A percentile compares a stretch with the other conserved stretches of the same genome.
phyloP scores from a whole-genome alignment of 2,888 invertebrate species.

The Dryococelus australis region DNA sequence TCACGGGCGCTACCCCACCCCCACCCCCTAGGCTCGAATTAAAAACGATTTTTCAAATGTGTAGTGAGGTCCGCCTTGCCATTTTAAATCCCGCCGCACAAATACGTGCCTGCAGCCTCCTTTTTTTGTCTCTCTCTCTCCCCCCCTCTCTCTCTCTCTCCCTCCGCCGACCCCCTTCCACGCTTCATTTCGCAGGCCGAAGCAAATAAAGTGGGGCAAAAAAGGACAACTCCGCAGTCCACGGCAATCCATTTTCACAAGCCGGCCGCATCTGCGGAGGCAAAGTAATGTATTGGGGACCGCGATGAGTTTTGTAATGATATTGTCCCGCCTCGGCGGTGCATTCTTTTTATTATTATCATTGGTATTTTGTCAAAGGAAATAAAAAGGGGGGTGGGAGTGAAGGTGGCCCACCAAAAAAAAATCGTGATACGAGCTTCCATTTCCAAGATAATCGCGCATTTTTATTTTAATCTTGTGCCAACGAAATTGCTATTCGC shows the following conservation, averaged over 20 bases:
- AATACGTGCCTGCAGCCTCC: not conserved
- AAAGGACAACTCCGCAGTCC: not conserved
- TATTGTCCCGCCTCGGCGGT: not conserved
- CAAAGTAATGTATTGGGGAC: not conserved
- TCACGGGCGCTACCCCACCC: not conserved
- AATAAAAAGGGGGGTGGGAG: not conserved
- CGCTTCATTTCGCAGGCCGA: not conserved
- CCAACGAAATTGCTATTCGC: not conserved
- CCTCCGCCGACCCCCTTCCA: not conserved
- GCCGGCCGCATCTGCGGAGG: not conserved
- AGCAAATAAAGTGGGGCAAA: not conserved
- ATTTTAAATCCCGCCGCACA: not conserved
- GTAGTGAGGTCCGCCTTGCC: not conserved
- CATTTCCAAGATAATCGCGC: not conserved
- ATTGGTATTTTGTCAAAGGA: not conserved
- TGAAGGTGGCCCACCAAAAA: not conserved
- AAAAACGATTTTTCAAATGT: conserved; percentile 1
- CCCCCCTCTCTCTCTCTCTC: no score
- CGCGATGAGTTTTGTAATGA: not conserved
- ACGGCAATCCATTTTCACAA: not conserved
- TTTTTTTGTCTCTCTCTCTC: no score
- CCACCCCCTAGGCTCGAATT: not conserved
- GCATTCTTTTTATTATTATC: not conserved
- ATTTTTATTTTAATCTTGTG: not conserved
- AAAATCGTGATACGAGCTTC: not conserved